Conservation (phyloP, 2,113 vertebrate genomes). For the Mustelus asterias region DNA sequence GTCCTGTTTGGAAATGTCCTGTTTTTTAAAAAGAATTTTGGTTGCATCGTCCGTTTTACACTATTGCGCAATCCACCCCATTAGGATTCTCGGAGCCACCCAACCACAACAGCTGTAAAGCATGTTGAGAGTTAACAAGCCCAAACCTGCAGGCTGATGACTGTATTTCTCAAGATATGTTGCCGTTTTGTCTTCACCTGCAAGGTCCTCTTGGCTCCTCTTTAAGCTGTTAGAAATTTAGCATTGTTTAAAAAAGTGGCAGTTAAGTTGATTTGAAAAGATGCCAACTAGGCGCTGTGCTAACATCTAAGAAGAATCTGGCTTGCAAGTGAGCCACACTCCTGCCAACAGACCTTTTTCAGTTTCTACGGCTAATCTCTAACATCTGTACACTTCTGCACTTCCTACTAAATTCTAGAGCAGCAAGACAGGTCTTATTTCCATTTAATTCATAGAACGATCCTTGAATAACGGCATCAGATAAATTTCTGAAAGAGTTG, state of each 20-base stretch:
- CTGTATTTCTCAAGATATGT: neutral
- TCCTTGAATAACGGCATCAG: neutral
- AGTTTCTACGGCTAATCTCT: conserved; percentile 22
- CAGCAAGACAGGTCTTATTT: neutral
- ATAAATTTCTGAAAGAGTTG: neutral
- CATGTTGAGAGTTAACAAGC: neutral
- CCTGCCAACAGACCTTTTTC: neutral
- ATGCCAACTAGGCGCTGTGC: neutral
- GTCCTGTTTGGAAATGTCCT: neutral
- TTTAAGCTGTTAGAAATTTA: neutral
- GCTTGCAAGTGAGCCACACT: neutral
- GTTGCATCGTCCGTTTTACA: neutral
- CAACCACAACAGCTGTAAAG: too few species aligned
- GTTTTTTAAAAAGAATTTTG: neutral
- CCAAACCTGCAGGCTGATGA: neutral
- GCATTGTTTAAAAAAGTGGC: neutral
- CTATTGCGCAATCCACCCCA: neutral
- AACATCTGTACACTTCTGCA: conserved; percentile 4
- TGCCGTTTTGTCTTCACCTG: neutral
- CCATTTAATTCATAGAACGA: neutral
- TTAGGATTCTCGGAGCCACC: neutral
- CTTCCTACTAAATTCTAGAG: neutral
- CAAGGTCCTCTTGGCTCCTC: neutral
- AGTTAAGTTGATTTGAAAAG: conserved; percentile 4
- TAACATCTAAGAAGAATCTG: neutral